Percentiles rank a stretch among this genome's conserved stretches.
phyloP scores from a whole-genome alignment of 1,140 invertebrate genomes.

The Euglossa dilemma region DNA sequence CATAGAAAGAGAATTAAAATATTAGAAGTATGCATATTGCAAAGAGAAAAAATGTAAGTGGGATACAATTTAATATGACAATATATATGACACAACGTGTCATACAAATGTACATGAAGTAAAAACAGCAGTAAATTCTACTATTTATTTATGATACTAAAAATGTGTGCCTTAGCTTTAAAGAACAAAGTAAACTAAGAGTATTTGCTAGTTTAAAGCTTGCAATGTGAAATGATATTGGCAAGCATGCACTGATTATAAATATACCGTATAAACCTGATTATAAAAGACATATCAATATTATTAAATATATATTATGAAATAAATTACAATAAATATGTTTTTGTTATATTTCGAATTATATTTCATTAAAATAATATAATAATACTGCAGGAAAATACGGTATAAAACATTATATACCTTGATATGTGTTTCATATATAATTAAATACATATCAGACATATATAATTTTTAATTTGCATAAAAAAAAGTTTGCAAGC shows the following conservation, averaged over 20 bases:
- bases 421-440: constrained; percentile 23
- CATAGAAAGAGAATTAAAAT: constrained; percentile 47
- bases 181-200: constrained; percentile 53
- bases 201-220: constrained; percentile 60
- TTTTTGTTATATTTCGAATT: not conserved
- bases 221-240: constrained; percentile 68
- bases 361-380: too few species aligned
- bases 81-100: constrained; percentile 53
- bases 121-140: constrained; percentile 36
- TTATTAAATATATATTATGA: not conserved
- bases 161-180: constrained; percentile 58
- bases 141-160: constrained; percentile 49
- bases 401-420: constrained; percentile 35
- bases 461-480: constrained; percentile 47
- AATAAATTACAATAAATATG: not conserved
- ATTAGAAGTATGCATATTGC: constrained; percentile 13
- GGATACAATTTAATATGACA: constrained; percentile 41
- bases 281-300: not conserved
- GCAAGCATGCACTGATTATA: constrained; percentile 66
- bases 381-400: constrained; percentile 11
- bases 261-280: constrained; percentile 45
- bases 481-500: constrained; percentile 56
- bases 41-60: constrained; percentile 22
- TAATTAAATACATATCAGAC: constrained; percentile 26
- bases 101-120: constrained; percentile 53